Evolutionary conservation across 2,797 vertebrate species (phyloP), one percentile per base, ranked within the genome.

Genomic region (Phalanger gymnotis): DNA sequence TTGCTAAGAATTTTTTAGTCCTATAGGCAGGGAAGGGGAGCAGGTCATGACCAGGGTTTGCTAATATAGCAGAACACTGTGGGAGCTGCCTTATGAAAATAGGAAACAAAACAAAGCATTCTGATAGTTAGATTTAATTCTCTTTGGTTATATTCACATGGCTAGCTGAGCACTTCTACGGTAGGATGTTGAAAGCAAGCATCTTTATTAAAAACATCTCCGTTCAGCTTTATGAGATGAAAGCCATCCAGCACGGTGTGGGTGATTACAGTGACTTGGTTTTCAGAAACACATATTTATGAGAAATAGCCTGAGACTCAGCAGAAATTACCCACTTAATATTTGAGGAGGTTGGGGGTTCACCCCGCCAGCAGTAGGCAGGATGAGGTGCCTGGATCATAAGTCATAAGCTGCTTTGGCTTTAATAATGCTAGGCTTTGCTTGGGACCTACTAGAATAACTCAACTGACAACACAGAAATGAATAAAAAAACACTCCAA

Each of bases 271-370:
- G 91, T 94, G 96, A 96, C 66, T 96, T 96, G 87, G 89, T 94
- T 95, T 96, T 96, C 73, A 6, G 31, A 61, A 92, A 94, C 92
- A 94, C 16, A 81, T 96, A 97, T 97, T 97, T 97, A 97, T 97
- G 96, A 97, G 93, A 95, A 96, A 94, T 94, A 96, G 91, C 89
- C 96, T 96, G 52, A 34, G 53, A 53, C 56, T 96, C 95, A 94
- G 94, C 0, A 0, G 92, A 97, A 97, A 97, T 97, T 95, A 92
- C 90, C 95, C 92, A 97, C 92, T 98, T 98, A 97, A 97, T 97
- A 97, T 97, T 96, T 97, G 96, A 97, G 93, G 19, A 97, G 91
- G 93, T 89, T 94, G 94, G 61, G 34, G 81, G 95, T 97, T 97
- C 94, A 97, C 28, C 40, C 92, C 94, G 93, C 97, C 94, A 97